Evolutionary conservation across 2,113 vertebrate genomes (phyloP).

Genomic region (Phalacrocorax aristotelis): DNA sequence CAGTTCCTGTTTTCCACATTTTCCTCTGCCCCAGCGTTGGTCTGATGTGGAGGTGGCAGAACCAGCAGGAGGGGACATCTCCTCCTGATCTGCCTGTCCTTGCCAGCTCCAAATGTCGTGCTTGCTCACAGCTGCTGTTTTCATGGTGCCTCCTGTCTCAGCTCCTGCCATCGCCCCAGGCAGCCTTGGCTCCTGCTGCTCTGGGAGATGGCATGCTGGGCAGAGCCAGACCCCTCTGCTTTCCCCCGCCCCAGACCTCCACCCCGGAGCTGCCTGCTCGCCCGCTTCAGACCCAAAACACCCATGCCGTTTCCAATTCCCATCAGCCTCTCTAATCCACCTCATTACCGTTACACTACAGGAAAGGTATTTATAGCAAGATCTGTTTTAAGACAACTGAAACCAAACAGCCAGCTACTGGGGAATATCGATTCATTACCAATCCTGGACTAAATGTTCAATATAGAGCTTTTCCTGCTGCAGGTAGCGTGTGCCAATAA

Average conservation of each 20-base stretch:
- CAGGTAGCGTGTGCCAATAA: conserved; percentile 4
- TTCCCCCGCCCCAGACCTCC: fast-evolving
- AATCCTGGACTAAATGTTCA: conserved; percentile 43
- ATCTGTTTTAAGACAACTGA: conserved; percentile 59
- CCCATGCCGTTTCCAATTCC: neutral
- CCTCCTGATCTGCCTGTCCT: neutral
- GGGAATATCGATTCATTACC: conserved; percentile 58
- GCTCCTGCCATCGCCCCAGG: fast-evolving
- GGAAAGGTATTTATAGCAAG: conserved; percentile 66
- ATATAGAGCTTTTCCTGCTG: conserved; percentile 47
- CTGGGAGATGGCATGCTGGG: fast-evolving
- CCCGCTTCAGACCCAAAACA: neutral
- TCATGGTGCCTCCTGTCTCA: neutral
- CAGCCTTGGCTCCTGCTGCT: neutral
- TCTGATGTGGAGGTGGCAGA: neutral
- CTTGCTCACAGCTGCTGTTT: neutral
- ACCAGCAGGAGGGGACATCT: neutral
- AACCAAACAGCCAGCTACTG: conserved; percentile 46
- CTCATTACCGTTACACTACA: conserved; percentile 46
- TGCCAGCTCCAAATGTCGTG: neutral
- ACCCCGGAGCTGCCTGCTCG: neutral
- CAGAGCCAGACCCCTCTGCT: neutral
- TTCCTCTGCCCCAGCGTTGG: neutral
- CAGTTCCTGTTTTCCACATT: neutral
- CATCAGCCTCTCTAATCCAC: conserved; percentile 14